Base-by-base conservation (phyloP, 2,888 invertebrate genomes). In the Agrochola circellaris region DNA sequence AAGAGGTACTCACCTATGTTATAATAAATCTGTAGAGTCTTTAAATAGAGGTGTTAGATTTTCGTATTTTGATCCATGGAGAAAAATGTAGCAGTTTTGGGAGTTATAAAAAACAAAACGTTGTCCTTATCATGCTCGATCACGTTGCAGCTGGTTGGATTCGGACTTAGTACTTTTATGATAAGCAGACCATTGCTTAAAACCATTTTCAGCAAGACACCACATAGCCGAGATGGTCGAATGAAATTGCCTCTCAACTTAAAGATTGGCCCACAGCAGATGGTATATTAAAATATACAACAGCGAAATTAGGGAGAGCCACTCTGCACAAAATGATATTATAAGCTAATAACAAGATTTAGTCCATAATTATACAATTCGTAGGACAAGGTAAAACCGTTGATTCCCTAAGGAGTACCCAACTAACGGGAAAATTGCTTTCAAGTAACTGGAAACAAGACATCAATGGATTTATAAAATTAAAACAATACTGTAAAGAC, bases 381-480 rank as follows among this genome's bases (percentile, higher is more conserved):
- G 2, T 34, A 68, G 1, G 9, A n/a, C 4, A 51, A 58, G 51
- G 23, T 56, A 23, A 26, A 30, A 60, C 48, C 58, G 15, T 48
- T 30, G 23, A 71, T 64, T 61, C n/a, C 38, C 34, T 56, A 51
- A 58, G 26, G 1, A 42, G 23, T 34, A 26, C 45, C n/a, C 60
- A 73, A 61, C 38, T 67, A 75, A 74, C 51, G 38, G 7, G 42
- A 71, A 51, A 30, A 74, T 73, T 66, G 38, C 58, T 71, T 87
- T 64, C 54, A 75, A 77, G 62, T 38, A 64, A 64, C 72, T 73
- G 45, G 51, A 65, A 81, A 79, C 74, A 73, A 81, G 67, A 77
- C 82, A 77, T 79, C 75, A 73, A 42, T 71, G 71, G 45, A 62
- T 80, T 81, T 84, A 77, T 85, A 75, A 87, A 88, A 85, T 79